These are phyloP conservation scores for Orthonyx spaldingii DNA, from an alignment of 2,113 vertebrate genomes.

Conservation along the genomic window DNA sequence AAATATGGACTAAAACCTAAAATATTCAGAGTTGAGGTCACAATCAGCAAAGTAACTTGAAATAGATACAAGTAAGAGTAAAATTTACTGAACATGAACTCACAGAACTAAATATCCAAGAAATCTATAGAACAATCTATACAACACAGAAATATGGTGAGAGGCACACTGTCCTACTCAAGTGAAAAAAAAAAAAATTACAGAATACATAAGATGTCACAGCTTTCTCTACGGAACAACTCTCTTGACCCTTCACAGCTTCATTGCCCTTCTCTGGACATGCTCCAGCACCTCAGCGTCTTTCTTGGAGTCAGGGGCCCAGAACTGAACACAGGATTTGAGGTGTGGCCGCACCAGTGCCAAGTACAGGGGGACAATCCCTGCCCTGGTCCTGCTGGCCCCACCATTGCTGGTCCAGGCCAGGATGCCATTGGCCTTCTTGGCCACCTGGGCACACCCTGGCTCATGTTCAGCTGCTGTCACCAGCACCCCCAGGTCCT, in stretches of 20 bases:
- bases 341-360: rapidly evolving
- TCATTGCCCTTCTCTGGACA: not conserved
- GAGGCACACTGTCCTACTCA: not conserved
- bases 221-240: not conserved
- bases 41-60: constrained; percentile 31
- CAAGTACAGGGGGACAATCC: rapidly evolving
- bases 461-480: not conserved
- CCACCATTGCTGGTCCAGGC: not conserved
- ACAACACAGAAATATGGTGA: not conserved
- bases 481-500: not conserved
- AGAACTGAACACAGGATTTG: not conserved
- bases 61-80: constrained; percentile 14
- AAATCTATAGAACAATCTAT: not conserved
- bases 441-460: not conserved
- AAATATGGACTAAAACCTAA: not conserved
- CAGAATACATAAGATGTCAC: not conserved
- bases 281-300: rapidly evolving
- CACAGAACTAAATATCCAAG: constrained; percentile 34
- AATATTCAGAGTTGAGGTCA: not conserved
- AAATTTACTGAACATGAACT: not conserved
- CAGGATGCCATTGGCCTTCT: not conserved
- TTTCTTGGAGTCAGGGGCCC: rapidly evolving
- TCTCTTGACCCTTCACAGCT: not conserved
- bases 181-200: not conserved
- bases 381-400: not conserved